phyloP scores from a whole-genome alignment of 2,797 vertebrate species.

The Triplophysa bombifrons region DNA sequence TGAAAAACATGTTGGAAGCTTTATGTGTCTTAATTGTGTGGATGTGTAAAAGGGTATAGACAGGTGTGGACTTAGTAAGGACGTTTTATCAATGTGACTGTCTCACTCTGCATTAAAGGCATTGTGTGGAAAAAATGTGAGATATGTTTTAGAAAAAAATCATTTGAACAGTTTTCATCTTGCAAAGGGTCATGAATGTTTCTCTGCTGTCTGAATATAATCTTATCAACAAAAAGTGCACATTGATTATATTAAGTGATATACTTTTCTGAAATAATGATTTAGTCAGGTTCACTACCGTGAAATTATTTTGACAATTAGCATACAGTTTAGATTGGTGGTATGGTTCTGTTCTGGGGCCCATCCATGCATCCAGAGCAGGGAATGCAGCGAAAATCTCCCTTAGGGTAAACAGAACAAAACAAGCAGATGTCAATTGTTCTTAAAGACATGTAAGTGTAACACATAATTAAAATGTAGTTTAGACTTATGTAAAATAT shows the following conservation, averaged over 20 bases:
- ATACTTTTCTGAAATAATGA: neutral
- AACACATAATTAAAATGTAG: too few species aligned
- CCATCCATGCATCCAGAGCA: too few species aligned
- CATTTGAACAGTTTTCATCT: slow-evolving; percentile 65
- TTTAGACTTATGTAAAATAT: too few species aligned
- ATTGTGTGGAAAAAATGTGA: slow-evolving; percentile 16
- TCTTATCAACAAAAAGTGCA: neutral
- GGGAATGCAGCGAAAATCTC: too few species aligned
- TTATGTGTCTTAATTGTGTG: slow-evolving; percentile 74
- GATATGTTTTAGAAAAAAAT: slow-evolving; percentile 60
- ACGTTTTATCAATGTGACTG: slow-evolving; percentile 72
- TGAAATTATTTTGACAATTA: too few species aligned
- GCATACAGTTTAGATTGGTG: too few species aligned
- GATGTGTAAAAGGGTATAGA: slow-evolving; percentile 72
- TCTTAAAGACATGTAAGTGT: too few species aligned
- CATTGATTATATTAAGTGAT: neutral
- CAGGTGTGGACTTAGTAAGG: slow-evolving; percentile 70
- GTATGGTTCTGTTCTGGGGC: too few species aligned
- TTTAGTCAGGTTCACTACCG: neutral
- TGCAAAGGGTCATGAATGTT: slow-evolving; percentile 68
- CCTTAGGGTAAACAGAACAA: too few species aligned
- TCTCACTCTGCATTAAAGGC: slow-evolving; percentile 56
- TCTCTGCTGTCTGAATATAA: slow-evolving; percentile 33
- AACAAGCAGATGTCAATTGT: too few species aligned
- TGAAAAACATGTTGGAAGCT: slow-evolving; percentile 70